Evolutionary conservation across 1,140 invertebrate species (phyloP).

Genomic region (Trypoxylus dichotomus): DNA sequence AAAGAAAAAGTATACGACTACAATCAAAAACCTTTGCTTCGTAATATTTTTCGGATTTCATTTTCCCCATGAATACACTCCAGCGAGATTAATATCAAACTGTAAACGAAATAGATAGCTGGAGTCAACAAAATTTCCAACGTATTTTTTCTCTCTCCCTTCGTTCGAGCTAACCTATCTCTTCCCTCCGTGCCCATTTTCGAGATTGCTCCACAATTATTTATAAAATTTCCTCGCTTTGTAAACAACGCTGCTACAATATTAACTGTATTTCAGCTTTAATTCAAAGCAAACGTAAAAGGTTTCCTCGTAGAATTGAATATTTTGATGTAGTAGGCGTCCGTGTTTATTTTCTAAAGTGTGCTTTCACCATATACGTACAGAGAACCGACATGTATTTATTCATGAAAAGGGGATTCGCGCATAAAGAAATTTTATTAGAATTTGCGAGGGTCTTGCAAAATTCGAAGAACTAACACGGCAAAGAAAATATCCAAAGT

Average conservation of each 20-base stretch:
- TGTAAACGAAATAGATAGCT: neutral
- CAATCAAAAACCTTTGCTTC: neutral
- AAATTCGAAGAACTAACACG: neutral
- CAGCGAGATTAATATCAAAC: neutral
- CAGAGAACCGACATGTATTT: slow-evolving; percentile 17
- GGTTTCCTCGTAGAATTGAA: slow-evolving; percentile 23
- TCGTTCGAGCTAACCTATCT: neutral
- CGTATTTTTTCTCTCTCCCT: neutral
- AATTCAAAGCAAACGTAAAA: slow-evolving; percentile 23
- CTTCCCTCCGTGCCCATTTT: neutral
- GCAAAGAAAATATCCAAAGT: slow-evolving; percentile 1
- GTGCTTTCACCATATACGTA: slow-evolving; percentile 5
- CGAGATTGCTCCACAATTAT: slow-evolving; percentile 21
- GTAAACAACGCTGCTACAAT: slow-evolving; percentile 13
- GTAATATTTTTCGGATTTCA: neutral
- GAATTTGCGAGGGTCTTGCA: neutral
- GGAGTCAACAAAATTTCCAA: slow-evolving; percentile 1
- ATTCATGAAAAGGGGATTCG: slow-evolving; percentile 18
- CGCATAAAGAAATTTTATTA: slow-evolving; percentile 21
- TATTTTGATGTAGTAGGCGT: slow-evolving; percentile 23
- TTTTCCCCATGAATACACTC: neutral
- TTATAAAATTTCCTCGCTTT: slow-evolving; percentile 18
- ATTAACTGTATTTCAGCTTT: slow-evolving; percentile 19
- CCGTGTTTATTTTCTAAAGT: slow-evolving; percentile 23
- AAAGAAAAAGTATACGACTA: neutral